A percentile compares a stretch with the other conserved stretches of the same genome.
phyloP scores from a whole-genome alignment of 2,888 invertebrate genomes.

The Abscondita cerata region DNA sequence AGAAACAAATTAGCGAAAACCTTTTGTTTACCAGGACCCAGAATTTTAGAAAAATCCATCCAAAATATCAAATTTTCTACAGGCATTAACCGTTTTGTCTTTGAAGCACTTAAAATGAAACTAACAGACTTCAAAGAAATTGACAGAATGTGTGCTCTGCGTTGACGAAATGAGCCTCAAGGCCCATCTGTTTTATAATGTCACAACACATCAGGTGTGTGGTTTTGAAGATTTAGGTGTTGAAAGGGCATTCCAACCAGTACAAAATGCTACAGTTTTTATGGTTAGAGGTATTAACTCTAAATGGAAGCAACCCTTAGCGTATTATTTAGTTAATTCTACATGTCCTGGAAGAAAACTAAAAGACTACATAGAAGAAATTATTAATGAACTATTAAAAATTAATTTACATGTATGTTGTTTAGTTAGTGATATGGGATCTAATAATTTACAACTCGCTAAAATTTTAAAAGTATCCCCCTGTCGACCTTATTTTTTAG shows the following conservation, averaged over 20 bases:
- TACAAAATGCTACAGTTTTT: not conserved
- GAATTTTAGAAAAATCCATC: not conserved
- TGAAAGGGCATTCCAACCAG: not conserved
- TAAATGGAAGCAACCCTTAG: constrained; percentile 10
- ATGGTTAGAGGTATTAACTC: constrained; percentile 6
- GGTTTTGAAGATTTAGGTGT: not conserved
- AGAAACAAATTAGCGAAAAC: not conserved
- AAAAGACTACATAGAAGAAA: not conserved
- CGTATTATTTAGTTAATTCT: constrained; percentile 6
- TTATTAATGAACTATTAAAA: not conserved
- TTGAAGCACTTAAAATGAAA: not conserved
- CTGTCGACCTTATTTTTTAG: constrained; percentile 23
- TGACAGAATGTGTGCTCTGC: not conserved
- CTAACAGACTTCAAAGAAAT: not conserved
- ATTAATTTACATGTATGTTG: not conserved
- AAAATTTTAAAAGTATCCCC: constrained; percentile 12
- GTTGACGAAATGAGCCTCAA: not conserved
- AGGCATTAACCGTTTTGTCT: not conserved
- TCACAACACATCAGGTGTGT: not conserved
- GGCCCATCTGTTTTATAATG: constrained; percentile 1
- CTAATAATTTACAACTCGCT: constrained; percentile 19
- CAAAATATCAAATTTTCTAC: not conserved
- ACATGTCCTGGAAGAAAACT: not conserved
- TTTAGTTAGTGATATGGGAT: constrained; percentile 19
- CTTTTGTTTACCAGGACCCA: not conserved